A percentile compares a stretch with the other conserved stretches of the same genome.
phyloP scores from a whole-genome alignment of 2,888 invertebrate genomes.

The Dusona sp. region DNA sequence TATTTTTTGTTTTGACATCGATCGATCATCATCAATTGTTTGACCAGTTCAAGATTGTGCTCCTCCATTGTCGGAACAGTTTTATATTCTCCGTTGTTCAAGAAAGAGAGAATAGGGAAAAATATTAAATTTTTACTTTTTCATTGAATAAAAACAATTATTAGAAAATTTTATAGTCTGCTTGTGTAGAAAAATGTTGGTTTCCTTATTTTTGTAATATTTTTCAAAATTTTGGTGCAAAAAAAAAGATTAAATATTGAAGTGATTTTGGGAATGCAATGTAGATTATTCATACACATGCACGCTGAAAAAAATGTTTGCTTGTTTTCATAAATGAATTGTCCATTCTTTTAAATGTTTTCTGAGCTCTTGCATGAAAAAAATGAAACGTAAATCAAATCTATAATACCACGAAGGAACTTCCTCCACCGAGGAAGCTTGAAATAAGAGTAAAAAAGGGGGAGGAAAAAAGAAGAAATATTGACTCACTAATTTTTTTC shows the following conservation, averaged over 20 bases:
- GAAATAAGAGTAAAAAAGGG: background rate
- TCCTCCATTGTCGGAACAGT: background rate
- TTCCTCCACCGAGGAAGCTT: background rate
- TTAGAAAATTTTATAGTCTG: background rate
- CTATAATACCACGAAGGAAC: background rate
- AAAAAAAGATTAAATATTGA: background rate
- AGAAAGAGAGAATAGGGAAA: background rate
- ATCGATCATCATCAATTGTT: constrained; percentile 37
- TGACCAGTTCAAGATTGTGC: background rate
- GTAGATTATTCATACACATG: background rate
- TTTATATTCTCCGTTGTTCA: background rate
- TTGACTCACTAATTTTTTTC: constrained; percentile 69
- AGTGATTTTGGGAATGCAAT: background rate
- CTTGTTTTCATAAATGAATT: background rate
- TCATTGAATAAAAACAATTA: background rate
- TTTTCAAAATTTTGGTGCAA: background rate
- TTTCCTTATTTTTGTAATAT: no score
- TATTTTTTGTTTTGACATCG: constrained; percentile 7
- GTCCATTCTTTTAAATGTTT: background rate
- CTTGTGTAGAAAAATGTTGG: background rate
- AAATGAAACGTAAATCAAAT: background rate
- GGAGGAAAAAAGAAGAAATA: constrained; percentile 1
- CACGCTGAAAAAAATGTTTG: background rate
- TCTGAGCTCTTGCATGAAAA: background rate
- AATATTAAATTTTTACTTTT: background rate